Percentiles rank a stretch among this genome's conserved stretches.
phyloP scores from a whole-genome alignment of 2,888 invertebrate genomes.

The Apamea anceps region DNA sequence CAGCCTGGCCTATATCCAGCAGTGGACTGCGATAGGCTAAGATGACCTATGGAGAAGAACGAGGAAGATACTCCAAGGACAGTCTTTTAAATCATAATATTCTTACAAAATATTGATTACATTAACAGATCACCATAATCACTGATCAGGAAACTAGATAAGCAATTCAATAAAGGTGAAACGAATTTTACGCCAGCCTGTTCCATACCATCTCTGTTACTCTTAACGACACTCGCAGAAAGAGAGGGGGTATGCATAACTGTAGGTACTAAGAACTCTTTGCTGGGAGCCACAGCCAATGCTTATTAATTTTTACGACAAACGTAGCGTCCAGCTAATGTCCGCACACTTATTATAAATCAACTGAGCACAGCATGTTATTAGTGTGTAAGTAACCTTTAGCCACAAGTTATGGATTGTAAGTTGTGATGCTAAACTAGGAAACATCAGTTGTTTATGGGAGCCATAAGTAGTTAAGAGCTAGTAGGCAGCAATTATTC shows the following conservation, averaged over 20 bases:
- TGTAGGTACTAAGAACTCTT: background rate
- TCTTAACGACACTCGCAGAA: background rate
- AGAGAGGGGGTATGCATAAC: background rate
- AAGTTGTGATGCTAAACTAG: conserved; percentile 1
- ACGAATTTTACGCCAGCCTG: background rate
- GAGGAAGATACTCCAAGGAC: background rate
- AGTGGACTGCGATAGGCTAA: background rate
- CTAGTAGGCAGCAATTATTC: background rate
- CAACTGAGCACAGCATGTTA: background rate
- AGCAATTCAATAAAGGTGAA: background rate
- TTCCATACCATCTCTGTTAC: background rate
- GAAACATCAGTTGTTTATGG: conserved; percentile 37
- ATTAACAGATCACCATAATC: background rate
- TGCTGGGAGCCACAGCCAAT: background rate
- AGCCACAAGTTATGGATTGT: conserved; percentile 14
- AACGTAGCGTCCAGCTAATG: conserved; percentile 15
- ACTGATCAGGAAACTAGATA: background rate
- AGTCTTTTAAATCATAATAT: too few relatives aligned
- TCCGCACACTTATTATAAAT: conserved; percentile 29
- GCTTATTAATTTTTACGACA: conserved; percentile 1
- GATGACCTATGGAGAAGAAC: background rate
- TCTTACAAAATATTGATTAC: background rate
- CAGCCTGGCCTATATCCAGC: background rate
- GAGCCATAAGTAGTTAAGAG: conserved; percentile 2
- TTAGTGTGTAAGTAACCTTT: conserved; percentile 28